Percentiles rank a stretch among this genome's conserved stretches.
These are phyloP conservation scores for Catharus minimus DNA, from an alignment of 2,113 vertebrate genomes.

Conservation along the genomic window DNA sequence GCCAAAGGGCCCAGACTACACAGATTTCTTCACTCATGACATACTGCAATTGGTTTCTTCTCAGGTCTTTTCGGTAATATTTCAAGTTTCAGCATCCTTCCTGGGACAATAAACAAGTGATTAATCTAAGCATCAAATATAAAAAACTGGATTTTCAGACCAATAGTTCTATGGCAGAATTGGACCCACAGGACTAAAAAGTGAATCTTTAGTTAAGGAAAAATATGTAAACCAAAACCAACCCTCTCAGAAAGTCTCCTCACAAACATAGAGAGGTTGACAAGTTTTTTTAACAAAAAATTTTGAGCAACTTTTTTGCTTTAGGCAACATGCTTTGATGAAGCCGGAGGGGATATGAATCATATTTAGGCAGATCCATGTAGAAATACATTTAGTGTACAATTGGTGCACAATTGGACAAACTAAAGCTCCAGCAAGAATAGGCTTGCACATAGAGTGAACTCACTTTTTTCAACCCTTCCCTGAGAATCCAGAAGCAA, in stretches of 20 bases:
- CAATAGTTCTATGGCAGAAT: not conserved
- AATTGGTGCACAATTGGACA: not conserved
- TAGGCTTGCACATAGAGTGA: not conserved
- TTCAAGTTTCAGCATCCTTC: not conserved
- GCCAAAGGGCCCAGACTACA: not conserved
- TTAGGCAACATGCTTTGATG: not conserved
- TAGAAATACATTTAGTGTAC: not conserved
- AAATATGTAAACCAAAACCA: not conserved
- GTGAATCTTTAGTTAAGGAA: not conserved
- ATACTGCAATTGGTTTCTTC: not conserved
- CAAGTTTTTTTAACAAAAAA: not conserved
- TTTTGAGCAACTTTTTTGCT: not conserved
- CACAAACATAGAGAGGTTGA: not conserved
- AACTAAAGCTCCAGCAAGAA: not conserved
- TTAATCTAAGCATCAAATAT: not conserved
- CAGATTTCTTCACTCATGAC: not conserved
- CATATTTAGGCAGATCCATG: not conserved
- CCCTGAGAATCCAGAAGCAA: not conserved
- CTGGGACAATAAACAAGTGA: not conserved
- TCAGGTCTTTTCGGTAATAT: not conserved
- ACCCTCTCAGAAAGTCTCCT: not conserved
- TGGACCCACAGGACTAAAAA: not conserved
- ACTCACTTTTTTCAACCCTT: not conserved
- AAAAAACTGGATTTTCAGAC: not conserved
- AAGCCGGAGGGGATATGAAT: not conserved